Conservation (phyloP, 2,113 vertebrate genomes). For the Odobenus rosmarus region DNA sequence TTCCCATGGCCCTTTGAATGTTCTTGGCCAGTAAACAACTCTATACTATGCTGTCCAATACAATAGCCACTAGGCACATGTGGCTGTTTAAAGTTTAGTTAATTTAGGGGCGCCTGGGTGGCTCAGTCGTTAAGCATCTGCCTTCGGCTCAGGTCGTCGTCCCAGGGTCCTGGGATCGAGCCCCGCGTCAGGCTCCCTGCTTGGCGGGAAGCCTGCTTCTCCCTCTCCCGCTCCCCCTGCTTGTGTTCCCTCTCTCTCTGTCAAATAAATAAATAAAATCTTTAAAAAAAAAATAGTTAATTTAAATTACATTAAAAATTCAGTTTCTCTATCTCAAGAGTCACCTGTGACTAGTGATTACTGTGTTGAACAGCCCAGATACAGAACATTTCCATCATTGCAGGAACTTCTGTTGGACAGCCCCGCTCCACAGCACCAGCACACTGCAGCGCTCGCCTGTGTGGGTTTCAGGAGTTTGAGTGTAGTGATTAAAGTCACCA, state of each 20-base stretch:
- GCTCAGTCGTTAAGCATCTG: too few relatives aligned
- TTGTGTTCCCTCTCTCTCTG: too few relatives aligned
- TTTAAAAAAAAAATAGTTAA: neutral
- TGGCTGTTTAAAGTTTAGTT: conserved; percentile 23
- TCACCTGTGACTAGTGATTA: neutral
- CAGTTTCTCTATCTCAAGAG: neutral
- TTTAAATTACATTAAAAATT: neutral
- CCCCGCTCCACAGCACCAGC: neutral
- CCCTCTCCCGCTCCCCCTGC: too few relatives aligned
- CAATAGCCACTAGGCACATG: neutral
- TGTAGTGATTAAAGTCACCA: neutral
- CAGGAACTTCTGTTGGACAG: neutral
- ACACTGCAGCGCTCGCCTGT: too few relatives aligned
- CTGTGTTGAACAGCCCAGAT: neutral
- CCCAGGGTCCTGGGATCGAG: too few relatives aligned
- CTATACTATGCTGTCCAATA: neutral
- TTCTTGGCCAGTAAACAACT: neutral
- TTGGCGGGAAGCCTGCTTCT: too few relatives aligned
- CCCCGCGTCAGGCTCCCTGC: too few relatives aligned
- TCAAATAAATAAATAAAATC: too few relatives aligned
- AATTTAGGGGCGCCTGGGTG: neutral
- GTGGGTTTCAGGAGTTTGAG: neutral
- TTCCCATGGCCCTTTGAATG: neutral
- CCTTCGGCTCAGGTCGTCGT: too few relatives aligned
- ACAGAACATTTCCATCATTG: neutral